Conservation (phyloP, 2,797 vertebrate species). For the Okamejei kenojei region DNA sequence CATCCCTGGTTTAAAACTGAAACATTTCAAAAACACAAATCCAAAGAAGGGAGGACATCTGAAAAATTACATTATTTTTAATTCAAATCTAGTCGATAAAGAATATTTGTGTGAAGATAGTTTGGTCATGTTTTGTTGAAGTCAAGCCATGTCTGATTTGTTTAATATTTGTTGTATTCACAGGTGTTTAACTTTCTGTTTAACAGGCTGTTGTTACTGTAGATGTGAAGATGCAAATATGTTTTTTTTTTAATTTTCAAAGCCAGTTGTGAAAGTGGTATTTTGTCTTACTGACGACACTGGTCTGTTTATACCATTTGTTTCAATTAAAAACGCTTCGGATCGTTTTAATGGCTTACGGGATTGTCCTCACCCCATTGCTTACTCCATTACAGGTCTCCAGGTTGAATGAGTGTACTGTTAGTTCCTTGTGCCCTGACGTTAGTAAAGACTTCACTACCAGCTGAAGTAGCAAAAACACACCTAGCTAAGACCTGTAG, state of each 20-base stretch:
- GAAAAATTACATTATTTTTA: neutral
- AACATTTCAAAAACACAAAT: neutral
- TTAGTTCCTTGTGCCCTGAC: constrained; percentile 8
- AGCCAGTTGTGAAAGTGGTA: neutral
- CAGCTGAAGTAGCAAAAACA: neutral
- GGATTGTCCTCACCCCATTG: neutral
- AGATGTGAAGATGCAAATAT: neutral
- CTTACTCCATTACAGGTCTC: constrained; percentile 5
- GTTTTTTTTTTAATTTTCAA: constrained; percentile 11
- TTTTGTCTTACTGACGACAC: neutral
- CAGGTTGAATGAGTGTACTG: no score
- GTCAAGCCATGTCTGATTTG: constrained; percentile 13
- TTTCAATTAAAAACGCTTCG: neutral
- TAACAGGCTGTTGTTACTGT: neutral
- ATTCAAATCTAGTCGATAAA: constrained; percentile 11
- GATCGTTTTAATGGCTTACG: neutral
- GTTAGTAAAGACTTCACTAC: neutral
- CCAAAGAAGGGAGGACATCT: neutral
- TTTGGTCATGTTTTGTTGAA: neutral
- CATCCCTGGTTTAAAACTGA: neutral
- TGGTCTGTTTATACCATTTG: neutral
- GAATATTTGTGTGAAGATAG: neutral
- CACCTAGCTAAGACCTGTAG: neutral
- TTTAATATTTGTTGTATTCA: neutral
- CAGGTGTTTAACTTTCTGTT: constrained; percentile 19